These are phyloP conservation scores for Grammomys surdaster DNA, from an alignment of 2,113 vertebrate genomes.

Conservation along the genomic window DNA sequence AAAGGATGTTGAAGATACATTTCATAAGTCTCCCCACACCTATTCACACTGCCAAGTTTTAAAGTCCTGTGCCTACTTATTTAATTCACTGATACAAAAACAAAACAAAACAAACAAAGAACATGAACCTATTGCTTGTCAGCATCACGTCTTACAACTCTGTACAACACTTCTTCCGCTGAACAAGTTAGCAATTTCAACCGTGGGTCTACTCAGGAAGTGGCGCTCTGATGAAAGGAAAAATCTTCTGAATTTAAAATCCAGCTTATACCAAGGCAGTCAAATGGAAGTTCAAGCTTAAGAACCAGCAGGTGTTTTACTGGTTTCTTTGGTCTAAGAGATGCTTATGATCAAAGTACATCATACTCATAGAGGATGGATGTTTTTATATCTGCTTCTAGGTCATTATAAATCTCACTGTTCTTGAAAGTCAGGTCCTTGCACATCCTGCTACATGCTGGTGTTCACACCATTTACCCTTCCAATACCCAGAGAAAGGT, in stretches of 20 bases:
- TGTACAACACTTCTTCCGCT: neutral
- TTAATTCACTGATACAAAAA: neutral
- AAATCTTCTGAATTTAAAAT: conserved; percentile 36
- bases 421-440: neutral
- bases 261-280: neutral
- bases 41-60: neutral
- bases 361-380: neutral
- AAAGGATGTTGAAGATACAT: conserved; percentile 39
- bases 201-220: neutral
- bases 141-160: conserved; percentile 12
- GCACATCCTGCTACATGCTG: neutral
- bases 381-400: conserved; percentile 19
- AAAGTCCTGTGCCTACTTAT: neutral
- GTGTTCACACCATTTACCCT: neutral
- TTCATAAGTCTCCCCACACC: neutral
- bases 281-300: conserved; percentile 15
- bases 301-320: conserved; percentile 21
- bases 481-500: neutral
- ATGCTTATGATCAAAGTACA: neutral
- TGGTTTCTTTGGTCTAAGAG: conserved; percentile 36
- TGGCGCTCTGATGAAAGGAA: neutral
- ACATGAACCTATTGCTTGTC: neutral
- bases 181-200: neutral
- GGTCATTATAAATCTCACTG: conserved; percentile 31
- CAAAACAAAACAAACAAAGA: neutral